These are phyloP conservation scores for Melitaea cinxia DNA, from an alignment of 1,140 invertebrate genomes.

Conservation along the genomic window DNA sequence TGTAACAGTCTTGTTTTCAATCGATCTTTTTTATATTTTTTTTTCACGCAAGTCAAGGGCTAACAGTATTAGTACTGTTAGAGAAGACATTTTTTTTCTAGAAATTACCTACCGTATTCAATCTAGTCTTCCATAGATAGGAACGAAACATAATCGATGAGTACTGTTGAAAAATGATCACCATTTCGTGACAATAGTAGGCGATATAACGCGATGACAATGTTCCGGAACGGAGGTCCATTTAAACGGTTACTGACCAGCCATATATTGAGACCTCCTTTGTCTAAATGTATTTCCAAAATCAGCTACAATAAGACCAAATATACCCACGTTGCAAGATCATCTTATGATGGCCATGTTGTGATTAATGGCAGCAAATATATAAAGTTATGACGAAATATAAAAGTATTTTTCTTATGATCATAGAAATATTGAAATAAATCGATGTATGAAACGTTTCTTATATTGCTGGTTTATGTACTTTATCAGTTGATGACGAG, in stretches of 20 bases:
- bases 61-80: no score
- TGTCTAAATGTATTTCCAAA: background rate
- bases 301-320: background rate
- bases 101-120: no score
- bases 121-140: no score
- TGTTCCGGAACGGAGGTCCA: background rate
- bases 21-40: no score
- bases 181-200: background rate
- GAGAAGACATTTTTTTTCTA: no score
- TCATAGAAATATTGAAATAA: background rate
- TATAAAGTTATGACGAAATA: conserved; percentile 3
- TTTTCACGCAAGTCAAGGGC: no score
- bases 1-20: no score
- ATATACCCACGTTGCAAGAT: background rate
- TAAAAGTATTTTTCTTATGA: background rate
- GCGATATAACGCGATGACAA: conserved; percentile 2
- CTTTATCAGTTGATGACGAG: no score
- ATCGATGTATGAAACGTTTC: background rate
- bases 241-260: conserved; percentile 1
- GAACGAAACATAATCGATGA: background rate
- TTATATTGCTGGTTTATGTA: background rate
- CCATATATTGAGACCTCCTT: background rate
- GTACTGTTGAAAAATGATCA: conserved; percentile 5
- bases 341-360: background rate
- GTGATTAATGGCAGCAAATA: background rate